Evolutionary conservation across 2,888 invertebrate species (phyloP), one percentile per base, ranked within the genome.

Genomic region (Disparrhopalites patrizii): DNA sequence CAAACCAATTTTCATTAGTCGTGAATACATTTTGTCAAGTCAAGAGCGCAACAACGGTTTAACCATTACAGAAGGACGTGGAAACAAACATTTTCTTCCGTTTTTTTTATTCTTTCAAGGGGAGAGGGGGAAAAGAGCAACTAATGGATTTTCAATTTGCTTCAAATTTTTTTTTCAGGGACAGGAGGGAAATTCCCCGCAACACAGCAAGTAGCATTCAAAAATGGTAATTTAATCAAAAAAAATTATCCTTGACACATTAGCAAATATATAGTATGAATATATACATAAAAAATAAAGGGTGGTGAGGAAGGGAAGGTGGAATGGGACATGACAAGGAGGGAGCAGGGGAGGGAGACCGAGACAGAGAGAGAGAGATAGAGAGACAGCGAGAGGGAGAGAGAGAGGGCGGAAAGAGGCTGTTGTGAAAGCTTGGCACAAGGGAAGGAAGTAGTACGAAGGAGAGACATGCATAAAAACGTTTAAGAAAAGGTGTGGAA

Each of bases 1-100:
- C 36, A 47, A 62, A 68, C 54, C 52, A 54, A 54, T 51, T 38
- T 47, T 60, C 60, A 60, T 60, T 60, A 60, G 60, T 47, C 60
- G 30, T 27, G 47, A 54, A 54, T 47, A 7, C 31, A 55, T 55
- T 31, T 20, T 33, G 43, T 58, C 30, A 36, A 60, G 43, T 30
- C n/a, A 27, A 52, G 18, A 31, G 18, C 18, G 31, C 18, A 38
- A 56, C 23, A 30, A 56, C 47, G 31, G n/a, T n/a, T n/a, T 43
- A 15, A 38, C 36, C 13, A 36, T 25, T 23, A 30, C 8, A 31
- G n/a, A 23, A 54, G 8, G 8, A 33, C 31, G 20, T 36, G 33
- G 28, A 28, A 52, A 7, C 25, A 4, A 52, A 3, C 23, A 36
- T 7, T 36, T 20, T 30, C 10, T 55, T 55, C 20, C 20, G n/a